Evolutionary conservation across 2,888 invertebrate genomes (phyloP), one percentile per base, ranked within the genome.

Genomic region (Chalcis sispes): DNA sequence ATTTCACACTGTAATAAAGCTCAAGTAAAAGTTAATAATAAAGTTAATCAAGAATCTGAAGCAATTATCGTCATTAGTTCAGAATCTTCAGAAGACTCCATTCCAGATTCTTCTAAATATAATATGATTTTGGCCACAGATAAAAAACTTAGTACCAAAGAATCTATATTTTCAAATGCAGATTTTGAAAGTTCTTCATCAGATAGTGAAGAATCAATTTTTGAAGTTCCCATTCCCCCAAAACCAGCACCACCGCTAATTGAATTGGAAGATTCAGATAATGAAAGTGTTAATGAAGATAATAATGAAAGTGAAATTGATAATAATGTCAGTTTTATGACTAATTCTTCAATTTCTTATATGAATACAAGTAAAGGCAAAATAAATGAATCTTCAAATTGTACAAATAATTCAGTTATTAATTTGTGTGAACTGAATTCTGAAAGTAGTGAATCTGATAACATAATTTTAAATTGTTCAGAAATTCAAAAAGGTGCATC

Each of bases 151-250:
- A 76, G 25, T 69, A 13, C 18, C 66, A 56, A 10, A 71, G 32
- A 74, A 2, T 50, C 56, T 59, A 2, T 0, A 25, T 25, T 56
- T 20, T 36, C 25, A 23, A 3, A 56, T 61, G n/a, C 3, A 15
- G 27, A 67, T 69, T 32, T 23, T 29, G 50, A 77, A n/a, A 18
- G 36, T n/a, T 52, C 67, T 18, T 4, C 73, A 20, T 86, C 86
- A 0, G 84, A 85, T 18, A 62, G 58, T 54, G 73, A 66, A 58
- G 83, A 83, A 36, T 88, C 88, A 1, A 86, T 88, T 73, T 81
- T 82, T 27, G 88, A 88, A 80, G 83, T 88, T 54, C 88, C 88
- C 10, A 80, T 88, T 27, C 85, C 88, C 2, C 87, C 86, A 2
- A 88, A 87, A 77, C 85, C 86, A 10, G 61, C 77, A 18, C 88